A percentile compares a stretch with the other conserved stretches of the same genome.
Conservation (phyloP, 2,797 vertebrate genomes). For the Aldrovandia affinis region DNA sequence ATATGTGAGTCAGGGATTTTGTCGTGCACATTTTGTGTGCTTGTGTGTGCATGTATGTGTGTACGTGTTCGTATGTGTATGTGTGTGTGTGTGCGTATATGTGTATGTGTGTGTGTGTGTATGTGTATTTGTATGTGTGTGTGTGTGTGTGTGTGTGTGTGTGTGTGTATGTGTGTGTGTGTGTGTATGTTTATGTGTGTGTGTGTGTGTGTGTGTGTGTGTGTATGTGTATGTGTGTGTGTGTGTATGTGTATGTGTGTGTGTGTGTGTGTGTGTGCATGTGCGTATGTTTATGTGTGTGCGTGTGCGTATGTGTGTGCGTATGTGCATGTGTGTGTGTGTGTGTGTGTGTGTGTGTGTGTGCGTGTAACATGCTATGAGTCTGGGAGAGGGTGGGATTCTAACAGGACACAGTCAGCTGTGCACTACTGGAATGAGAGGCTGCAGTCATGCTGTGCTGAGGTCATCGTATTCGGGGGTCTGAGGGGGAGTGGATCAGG, state of each 20-base stretch:
- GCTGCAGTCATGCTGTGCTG: constrained; percentile 18
- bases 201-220: background rate
- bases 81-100: background rate
- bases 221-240: constrained; percentile 4
- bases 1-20: too few relatives aligned
- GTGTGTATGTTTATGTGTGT: background rate
- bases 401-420: constrained; percentile 18
- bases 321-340: background rate
- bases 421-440: constrained; percentile 2
- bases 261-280: constrained; percentile 5
- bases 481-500: background rate
- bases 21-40: too few relatives aligned
- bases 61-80: too few relatives aligned
- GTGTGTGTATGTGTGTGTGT: background rate
- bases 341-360: background rate
- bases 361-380: background rate
- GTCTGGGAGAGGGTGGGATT: background rate
- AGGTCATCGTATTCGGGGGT: constrained; percentile 12
- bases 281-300: too few relatives aligned
- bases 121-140: too few relatives aligned
- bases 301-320: constrained; percentile 5
- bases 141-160: background rate
- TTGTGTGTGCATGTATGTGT: background rate
- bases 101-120: background rate
- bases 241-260: constrained; percentile 19